Evolutionary conservation across 37 sponge, comb jelly and placozoan species (phyloP), one percentile per base, ranked within the genome.

Genomic region (Agelas oroides): DNA sequence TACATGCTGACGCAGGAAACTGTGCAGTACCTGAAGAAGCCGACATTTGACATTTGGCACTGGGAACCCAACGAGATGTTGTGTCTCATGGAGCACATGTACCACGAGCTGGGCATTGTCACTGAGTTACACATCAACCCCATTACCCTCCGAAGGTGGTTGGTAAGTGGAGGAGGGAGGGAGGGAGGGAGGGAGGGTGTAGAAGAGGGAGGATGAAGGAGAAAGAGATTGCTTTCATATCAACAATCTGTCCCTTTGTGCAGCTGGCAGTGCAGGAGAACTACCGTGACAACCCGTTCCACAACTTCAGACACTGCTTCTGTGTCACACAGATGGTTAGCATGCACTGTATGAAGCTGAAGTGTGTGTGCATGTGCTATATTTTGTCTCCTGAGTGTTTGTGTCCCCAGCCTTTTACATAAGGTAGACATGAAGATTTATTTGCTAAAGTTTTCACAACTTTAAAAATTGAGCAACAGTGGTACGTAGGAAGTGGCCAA

Each of bases 271-370:
- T 93, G 0, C 93, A 90, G 46, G 88, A 86, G 68, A 86, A 95
- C 63, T 95, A 95, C 71, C 70, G 91, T 16, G 87, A 90, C 83
- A 95, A 95, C 59, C 96, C 96, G 0, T 95, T 95, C 68, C 96
- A 95, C 76, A 95, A 95, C 86, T 95, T 95, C 78, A 62, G 96
- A 52, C 96, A 95, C 78, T 95, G 94, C 70, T 95, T 95, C 82
- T 93, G 93, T 84, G 96, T 95, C 21, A 84, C 96, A 28, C 96
- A 95, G 41, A 95, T 95, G 96, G 95, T 92, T 46, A n/a, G n/a
- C n/a, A n/a, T n/a, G n/a, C n/a, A n/a, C n/a, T n/a, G n/a, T n/a
- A n/a, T n/a, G n/a, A n/a, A n/a, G n/a, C n/a, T n/a, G n/a, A n/a
- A n/a, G n/a, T n/a, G n/a, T n/a, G n/a, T n/a, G n/a, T n/a, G n/a